A percentile compares a stretch with the other conserved stretches of the same genome.
Evolutionary conservation across 2,797 vertebrate species (phyloP).

Genomic region (Sternotherus odoratus): DNA sequence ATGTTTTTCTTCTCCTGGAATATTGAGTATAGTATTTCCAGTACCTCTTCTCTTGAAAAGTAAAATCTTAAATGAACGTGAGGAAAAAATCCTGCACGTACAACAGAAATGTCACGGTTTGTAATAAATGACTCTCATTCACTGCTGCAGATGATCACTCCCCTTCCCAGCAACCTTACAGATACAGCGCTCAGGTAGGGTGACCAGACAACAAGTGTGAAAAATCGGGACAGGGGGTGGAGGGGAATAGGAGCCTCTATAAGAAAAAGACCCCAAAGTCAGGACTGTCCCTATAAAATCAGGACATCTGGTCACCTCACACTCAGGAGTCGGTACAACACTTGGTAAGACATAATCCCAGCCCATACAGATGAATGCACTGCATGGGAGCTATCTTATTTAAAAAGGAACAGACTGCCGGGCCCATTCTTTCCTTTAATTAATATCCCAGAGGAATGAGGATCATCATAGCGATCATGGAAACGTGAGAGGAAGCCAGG

Average conservation of each 20-base stretch:
- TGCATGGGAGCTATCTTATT: background rate
- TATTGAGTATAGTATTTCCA: background rate
- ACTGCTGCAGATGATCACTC: background rate
- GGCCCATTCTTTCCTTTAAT: background rate
- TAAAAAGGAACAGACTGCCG: background rate
- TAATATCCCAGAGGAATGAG: background rate
- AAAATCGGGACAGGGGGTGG: too few species aligned
- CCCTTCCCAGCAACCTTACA: background rate
- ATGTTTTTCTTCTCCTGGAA: background rate
- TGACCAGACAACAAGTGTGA: too few species aligned
- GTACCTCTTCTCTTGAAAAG: background rate
- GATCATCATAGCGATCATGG: background rate
- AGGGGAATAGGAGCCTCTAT: too few species aligned
- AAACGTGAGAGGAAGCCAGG: background rate
- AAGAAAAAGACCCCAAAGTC: too few species aligned
- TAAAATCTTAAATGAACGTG: background rate
- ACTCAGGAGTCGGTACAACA: background rate
- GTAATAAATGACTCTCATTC: background rate
- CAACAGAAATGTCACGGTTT: background rate
- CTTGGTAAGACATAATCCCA: background rate
- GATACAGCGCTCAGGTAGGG: background rate
- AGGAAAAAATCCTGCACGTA: background rate
- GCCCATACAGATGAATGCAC: background rate
- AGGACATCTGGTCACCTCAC: too few species aligned
- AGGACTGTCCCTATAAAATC: too few species aligned